These are phyloP conservation scores for Felis catus DNA, from an alignment of 2,113 vertebrate genomes.

Conservation along the genomic window DNA sequence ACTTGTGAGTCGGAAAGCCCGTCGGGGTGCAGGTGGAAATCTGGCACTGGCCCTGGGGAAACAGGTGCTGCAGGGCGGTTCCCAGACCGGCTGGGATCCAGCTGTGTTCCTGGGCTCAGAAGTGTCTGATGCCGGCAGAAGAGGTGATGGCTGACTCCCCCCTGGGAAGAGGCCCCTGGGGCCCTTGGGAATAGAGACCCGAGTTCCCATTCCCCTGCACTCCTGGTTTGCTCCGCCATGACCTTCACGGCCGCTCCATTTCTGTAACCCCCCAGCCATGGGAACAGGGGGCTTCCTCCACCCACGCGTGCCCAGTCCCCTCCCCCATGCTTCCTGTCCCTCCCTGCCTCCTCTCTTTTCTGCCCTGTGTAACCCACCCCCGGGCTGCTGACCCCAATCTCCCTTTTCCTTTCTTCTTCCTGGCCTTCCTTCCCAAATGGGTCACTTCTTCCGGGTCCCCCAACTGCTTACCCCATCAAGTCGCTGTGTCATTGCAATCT, in stretches of 20 bases:
- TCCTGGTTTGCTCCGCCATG: rapidly evolving
- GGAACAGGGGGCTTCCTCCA: background rate
- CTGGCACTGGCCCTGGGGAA: no score
- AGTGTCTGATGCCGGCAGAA: background rate
- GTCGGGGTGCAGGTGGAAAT: background rate
- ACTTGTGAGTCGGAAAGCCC: rapidly evolving
- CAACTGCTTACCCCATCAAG: background rate
- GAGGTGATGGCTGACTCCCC: background rate
- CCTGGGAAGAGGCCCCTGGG: background rate
- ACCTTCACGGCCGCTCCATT: rapidly evolving
- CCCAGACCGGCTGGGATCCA: no score
- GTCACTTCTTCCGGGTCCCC: background rate
- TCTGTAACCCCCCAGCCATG: background rate
- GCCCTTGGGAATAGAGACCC: background rate
- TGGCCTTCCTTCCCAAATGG: rapidly evolving
- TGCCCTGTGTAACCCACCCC: background rate
- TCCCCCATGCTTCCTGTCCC: background rate
- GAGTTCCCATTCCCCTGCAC: background rate
- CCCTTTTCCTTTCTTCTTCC: background rate
- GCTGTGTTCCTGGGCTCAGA: background rate
- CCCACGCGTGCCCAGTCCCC: no score
- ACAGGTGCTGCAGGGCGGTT: no score
- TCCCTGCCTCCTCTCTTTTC: background rate
- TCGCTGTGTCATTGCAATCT: background rate
- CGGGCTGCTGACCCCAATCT: background rate